Percentiles rank a stretch among this genome's conserved stretches.
phyloP scores from a whole-genome alignment of 2,888 invertebrate species.

The Ceramica pisi region DNA sequence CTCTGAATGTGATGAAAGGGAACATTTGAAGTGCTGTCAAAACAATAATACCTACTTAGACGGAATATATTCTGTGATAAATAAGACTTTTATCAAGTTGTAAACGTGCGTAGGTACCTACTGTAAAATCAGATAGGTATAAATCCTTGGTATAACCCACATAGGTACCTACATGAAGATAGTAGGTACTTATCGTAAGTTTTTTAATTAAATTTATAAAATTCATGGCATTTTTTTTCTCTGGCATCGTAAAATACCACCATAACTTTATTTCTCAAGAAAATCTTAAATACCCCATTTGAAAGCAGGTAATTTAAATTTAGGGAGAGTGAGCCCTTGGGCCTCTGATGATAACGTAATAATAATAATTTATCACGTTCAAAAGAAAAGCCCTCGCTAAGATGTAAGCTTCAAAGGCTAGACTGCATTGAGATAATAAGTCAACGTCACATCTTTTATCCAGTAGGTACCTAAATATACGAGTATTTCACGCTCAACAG shows the following conservation, averaged over 20 bases:
- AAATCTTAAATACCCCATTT: conserved; percentile 14
- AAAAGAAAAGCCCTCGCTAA: conserved; percentile 15
- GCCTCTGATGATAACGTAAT: conserved; percentile 21
- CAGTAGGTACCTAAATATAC: too few species aligned
- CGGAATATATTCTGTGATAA: conserved; percentile 3
- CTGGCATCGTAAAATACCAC: conserved; percentile 2
- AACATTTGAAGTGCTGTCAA: conserved; percentile 31
- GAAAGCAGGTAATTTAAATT: conserved; percentile 36
- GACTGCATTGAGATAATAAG: conserved; percentile 25
- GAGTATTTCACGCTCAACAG: conserved; percentile 31
- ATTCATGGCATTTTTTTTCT: conserved; percentile 1
- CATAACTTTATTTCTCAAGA: conserved; percentile 19
- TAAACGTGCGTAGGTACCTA: too few species aligned
- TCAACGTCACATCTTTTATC: conserved; percentile 10
- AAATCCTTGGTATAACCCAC: neutral
- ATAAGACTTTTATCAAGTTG: conserved; percentile 5
- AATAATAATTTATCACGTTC: conserved; percentile 32
- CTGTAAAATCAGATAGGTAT: neutral
- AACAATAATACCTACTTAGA: conserved; percentile 27
- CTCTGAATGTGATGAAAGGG: conserved; percentile 25
- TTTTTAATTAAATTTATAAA: neutral
- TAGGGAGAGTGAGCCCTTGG: conserved; percentile 24
- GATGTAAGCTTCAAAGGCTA: conserved; percentile 7
- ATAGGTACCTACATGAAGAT: neutral
- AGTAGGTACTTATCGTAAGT: neutral